phyloP scores from a whole-genome alignment of 2,113 vertebrate genomes.

The Sturnus vulgaris region DNA sequence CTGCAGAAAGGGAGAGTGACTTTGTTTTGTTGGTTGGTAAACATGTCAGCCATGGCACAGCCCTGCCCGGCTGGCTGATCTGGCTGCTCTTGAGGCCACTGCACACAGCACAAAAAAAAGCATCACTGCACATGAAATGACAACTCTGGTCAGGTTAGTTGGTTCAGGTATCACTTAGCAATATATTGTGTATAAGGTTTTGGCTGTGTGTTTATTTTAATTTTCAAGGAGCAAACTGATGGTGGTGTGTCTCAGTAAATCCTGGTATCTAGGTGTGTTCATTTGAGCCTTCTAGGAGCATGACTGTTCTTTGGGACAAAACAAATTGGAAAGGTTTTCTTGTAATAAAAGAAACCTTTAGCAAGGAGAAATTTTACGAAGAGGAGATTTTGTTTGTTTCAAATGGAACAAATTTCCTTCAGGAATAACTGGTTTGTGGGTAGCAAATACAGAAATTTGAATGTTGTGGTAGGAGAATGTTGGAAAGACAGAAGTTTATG shows the following conservation, averaged over 20 bases:
- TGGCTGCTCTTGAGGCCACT: not conserved
- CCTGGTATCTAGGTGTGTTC: not conserved
- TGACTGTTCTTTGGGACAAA: not conserved
- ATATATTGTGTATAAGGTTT: not conserved
- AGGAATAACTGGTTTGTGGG: not conserved
- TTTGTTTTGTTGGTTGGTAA: not conserved
- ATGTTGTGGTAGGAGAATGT: not conserved
- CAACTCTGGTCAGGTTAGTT: not conserved
- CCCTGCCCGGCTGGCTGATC: not conserved
- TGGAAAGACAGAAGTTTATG: not conserved
- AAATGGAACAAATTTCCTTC: not conserved
- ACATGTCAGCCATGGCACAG: not conserved
- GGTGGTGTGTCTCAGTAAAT: not conserved
- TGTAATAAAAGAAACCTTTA: not conserved
- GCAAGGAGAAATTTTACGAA: not conserved
- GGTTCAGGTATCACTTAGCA: not conserved
- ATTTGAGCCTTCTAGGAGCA: not conserved
- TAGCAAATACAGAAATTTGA: not conserved
- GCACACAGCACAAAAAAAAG: not conserved
- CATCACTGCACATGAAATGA: not conserved
- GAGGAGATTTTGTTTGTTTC: not conserved
- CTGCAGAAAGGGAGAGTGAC: not conserved
- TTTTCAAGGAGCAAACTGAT: not conserved
- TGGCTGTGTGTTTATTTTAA: not conserved
- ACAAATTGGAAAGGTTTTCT: not conserved